Percentiles rank a stretch among this genome's conserved stretches.
Evolutionary conservation across 2,888 invertebrate species (phyloP).

Genomic region (Formica aserva): DNA sequence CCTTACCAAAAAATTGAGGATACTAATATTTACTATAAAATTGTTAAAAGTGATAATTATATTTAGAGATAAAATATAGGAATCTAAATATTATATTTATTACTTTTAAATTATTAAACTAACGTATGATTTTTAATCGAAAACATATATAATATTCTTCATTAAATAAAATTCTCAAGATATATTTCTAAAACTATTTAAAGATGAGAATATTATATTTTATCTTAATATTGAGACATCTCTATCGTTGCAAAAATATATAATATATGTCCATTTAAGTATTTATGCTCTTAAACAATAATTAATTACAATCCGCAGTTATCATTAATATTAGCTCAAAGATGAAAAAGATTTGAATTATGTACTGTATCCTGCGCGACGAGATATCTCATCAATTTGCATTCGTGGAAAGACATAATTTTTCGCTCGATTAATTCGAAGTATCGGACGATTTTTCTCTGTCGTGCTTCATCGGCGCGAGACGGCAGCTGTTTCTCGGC

Average conservation of each 20-base stretch:
- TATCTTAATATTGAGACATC: neutral
- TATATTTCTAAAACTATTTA: neutral
- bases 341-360: neutral
- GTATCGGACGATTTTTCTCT: conserved; percentile 20
- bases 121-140: neutral
- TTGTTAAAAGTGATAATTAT: neutral
- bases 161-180: neutral
- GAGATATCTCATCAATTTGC: conserved; percentile 21
- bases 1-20: neutral
- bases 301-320: neutral
- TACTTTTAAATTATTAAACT: neutral
- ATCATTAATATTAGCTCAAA: neutral
- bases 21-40: neutral
- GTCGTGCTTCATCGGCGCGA: conserved; percentile 68
- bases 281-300: neutral
- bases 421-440: conserved; percentile 18
- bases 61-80: neutral
- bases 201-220: neutral
- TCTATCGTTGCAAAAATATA: neutral
- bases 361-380: neutral
- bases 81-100: neutral
- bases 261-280: neutral
- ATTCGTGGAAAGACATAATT: conserved; percentile 8
- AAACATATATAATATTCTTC: neutral
- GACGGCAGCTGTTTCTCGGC: conserved; percentile 67